Evolutionary conservation across 2,797 vertebrate genomes (phyloP), one percentile per base, ranked within the genome.

Genomic region (Platalea minor): DNA sequence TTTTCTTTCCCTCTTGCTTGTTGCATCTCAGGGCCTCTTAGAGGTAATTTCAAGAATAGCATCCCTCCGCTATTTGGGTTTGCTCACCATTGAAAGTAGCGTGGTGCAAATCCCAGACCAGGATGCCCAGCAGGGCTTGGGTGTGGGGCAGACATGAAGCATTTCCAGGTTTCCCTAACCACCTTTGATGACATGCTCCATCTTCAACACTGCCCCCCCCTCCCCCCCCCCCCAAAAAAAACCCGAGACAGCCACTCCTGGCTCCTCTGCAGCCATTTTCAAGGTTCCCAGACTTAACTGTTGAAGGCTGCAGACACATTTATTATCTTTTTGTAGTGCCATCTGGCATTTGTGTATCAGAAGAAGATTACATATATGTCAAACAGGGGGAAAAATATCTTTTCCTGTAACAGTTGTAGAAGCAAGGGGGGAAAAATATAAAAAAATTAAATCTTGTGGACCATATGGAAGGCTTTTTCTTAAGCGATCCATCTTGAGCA

Each of bases 301-400:
- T 89, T 5, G 43, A 91, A 95, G 88, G 95, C 91, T 96, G 91
- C 91, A 92, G 96, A 96, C 92, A 95, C 85, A 93, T 95, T 96
- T 96, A 95, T 96, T 96, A 92, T 97, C 92, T 94, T 95, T 96
- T 92, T 92, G 82, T 82, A 53, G 10, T 95, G 95, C 97, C 96
- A 96, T 97, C 96, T 97, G 97, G 96, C 95, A 97, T 96, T 96
- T 95, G 89, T 96, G 92, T 95, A 94, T 96, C 95, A 96, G 79
- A 79, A 91, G 94, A 93, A 92, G 93, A 97, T 95, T 95, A 95
- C 89, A 95, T 96, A 85, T 96, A 48, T 97, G 93, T 96, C 95
- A 96, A 97, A 95, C 57, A 76, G 74, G 87, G 93, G 91, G 89
- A 13, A 85, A 96, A 95, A 95, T 93, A 91, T 95, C 93, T 94